Base-by-base conservation (phyloP, 92 coral and sea anemone genomes). In the Hydrozoanthus gracilis region DNA sequence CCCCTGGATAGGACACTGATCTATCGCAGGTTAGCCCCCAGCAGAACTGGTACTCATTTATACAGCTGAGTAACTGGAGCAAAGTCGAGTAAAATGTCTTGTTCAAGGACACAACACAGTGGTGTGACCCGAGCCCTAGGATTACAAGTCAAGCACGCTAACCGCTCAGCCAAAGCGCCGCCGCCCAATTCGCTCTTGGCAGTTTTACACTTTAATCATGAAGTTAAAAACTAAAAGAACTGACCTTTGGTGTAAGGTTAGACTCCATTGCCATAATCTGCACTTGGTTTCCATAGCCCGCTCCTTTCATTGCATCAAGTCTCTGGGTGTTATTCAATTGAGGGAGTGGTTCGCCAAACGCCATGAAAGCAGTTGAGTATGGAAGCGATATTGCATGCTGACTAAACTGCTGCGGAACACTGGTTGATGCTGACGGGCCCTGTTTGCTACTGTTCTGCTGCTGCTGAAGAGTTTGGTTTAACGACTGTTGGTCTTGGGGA, bases 231-330 rank as follows among this genome's bases (percentile, higher is more conserved):
- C 39, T 27, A 27, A 27, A 27, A 27, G 39, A 27, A 27, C 84
- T 55, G 46, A 80, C 85, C 85, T 80, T 80, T 11, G 61, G 51
- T 15, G 92, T 69, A 51, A 78, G 86, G 39, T 65, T 92, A 17
- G 74, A 90, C 56, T 94, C 95, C 70, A 92, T 16, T 77, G 92
- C 74, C 89, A 94, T 92, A 87, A 92, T 90, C 8, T 87, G 92
- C 61, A 94, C 91, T 10, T 95, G 86, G 85, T 39, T 80, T 17
- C 85, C 27, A 46, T 62, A 64, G 15, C 56, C 85, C 10, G 73
- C 60, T 7, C 91, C 79, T 79, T 88, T 90, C 85, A 89, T 71
- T 52, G 89, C 74, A 77, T 91, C 91, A 64, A 88, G 87, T n/a
- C 92, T 93, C 16, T 88, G 83, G 20, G 74, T 80, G 74, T 80